Conservation (phyloP, 2,113 vertebrate genomes). For the Gallinago paraguaiae region DNA sequence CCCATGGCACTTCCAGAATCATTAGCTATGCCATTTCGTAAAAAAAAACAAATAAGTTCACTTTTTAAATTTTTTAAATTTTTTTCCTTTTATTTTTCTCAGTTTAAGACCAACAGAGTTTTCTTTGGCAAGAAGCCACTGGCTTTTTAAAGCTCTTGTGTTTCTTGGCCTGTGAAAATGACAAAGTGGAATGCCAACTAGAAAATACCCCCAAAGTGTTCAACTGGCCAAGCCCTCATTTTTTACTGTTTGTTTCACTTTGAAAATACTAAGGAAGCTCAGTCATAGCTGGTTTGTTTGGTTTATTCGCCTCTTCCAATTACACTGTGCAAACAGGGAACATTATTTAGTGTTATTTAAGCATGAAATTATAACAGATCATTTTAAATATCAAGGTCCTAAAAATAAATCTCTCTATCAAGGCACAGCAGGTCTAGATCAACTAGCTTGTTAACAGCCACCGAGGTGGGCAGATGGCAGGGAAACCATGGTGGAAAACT, state of each 20-base stretch:
- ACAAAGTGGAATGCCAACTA: constrained; percentile 1
- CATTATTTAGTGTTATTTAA: constrained; percentile 81
- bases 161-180: constrained; percentile 36
- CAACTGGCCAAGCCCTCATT: background rate
- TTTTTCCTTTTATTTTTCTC: background rate
- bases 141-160: background rate
- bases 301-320: constrained; percentile 74
- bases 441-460: constrained; percentile 70
- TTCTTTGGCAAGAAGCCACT: constrained; percentile 55
- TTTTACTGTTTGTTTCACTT: constrained; percentile 37
- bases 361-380: constrained; percentile 82
- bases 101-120: background rate
- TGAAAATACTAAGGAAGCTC: constrained; percentile 52
- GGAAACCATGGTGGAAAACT: constrained; percentile 5
- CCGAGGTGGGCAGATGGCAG: constrained; percentile 53
- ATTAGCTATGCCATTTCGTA: constrained; percentile 40
- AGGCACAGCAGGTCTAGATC: constrained; percentile 71
- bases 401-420: constrained; percentile 80
- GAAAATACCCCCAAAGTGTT: constrained; percentile 30
- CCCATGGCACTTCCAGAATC: constrained; percentile 14
- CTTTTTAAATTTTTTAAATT: background rate
- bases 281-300: constrained; percentile 65
- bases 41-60: constrained; percentile 23
- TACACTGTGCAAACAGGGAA: constrained; percentile 74
- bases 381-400: constrained; percentile 78